phyloP scores from a whole-genome alignment of 2,797 vertebrate species.

The Antennarius maculatus region DNA sequence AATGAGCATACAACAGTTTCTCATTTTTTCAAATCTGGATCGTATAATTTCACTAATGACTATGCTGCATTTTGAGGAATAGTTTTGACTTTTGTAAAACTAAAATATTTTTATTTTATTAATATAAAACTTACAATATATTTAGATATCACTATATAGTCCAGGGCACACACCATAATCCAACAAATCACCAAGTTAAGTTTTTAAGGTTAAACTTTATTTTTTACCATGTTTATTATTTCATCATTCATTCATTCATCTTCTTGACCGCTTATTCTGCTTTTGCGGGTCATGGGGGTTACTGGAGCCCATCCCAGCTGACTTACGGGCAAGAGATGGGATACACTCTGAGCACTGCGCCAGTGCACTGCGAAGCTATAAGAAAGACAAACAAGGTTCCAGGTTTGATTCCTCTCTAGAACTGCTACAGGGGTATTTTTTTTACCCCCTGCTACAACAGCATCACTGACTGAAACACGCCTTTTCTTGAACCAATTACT shows the following conservation, averaged over 20 bases:
- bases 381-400: no score
- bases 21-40: not conserved
- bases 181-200: not conserved
- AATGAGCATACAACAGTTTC: conserved; percentile 8
- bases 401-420: no score
- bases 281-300: no score
- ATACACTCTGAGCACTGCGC: no score
- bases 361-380: no score
- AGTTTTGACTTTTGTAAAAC: not conserved
- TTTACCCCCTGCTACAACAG: no score
- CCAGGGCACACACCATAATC: not conserved
- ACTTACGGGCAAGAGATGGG: no score
- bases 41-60: not conserved
- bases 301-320: no score
- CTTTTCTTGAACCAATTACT: no score
- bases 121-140: conserved; percentile 7
- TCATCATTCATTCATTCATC: not conserved
- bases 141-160: not conserved
- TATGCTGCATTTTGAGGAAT: conserved; percentile 9
- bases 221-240: not conserved
- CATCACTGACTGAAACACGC: no score
- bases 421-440: no score
- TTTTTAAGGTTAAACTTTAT: not conserved
- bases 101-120: conserved; percentile 11
- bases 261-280: no score